Conservation (phyloP, 2,113 vertebrate genomes). For the Stegastes partitus region DNA sequence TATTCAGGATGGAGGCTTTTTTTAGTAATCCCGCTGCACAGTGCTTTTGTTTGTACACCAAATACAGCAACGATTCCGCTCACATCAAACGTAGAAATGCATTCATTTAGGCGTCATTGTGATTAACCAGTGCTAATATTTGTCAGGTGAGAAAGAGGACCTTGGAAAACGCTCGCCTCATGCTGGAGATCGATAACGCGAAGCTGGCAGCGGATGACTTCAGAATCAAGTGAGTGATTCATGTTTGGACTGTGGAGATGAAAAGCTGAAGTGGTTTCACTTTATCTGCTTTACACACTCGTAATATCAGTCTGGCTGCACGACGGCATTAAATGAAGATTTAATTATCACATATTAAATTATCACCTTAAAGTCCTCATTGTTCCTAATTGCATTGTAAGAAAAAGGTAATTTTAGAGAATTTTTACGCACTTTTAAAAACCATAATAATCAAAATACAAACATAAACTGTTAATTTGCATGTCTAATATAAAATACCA, state of each 20-base stretch:
- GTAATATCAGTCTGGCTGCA: neutral
- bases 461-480: no score
- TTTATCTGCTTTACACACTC: neutral
- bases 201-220: slow-evolving; percentile 89
- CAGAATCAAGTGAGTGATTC: slow-evolving; percentile 85
- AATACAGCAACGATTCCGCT: neutral
- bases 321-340: no score
- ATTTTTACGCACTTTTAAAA: no score
- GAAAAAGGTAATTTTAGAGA: no score
- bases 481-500: no score
- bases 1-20: neutral
- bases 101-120: neutral
- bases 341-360: no score
- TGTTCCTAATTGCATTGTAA: no score
- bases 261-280: neutral
- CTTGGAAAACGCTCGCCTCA: slow-evolving; percentile 86
- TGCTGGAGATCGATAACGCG: slow-evolving; percentile 88
- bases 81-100: neutral
- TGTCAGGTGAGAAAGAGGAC: slow-evolving; percentile 85
- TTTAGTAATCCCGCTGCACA: no score
- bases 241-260: neutral
- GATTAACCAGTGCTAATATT: slow-evolving; percentile 32
- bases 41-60: no score
- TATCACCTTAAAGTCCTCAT: no score
- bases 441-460: no score